Evolutionary conservation across 1,140 invertebrate species (phyloP).

Genomic region (Trichogramma pretiosum): DNA sequence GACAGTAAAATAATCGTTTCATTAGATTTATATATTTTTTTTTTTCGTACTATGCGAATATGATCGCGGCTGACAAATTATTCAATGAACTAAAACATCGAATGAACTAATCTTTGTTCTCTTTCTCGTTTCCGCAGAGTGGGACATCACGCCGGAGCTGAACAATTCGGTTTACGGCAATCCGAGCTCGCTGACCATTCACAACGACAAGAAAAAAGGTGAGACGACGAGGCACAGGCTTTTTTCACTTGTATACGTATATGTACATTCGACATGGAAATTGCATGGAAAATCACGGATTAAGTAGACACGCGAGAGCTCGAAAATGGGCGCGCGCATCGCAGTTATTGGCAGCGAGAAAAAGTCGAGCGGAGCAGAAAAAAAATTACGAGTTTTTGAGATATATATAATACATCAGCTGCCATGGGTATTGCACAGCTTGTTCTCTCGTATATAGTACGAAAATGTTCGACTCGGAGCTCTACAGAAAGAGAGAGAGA

Average conservation of each 20-base stretch:
- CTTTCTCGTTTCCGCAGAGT: constrained; percentile 30
- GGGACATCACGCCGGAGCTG: constrained; percentile 43
- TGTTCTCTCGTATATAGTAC: too few species aligned
- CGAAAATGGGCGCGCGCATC: neutral
- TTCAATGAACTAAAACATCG: too few species aligned
- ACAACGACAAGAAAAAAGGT: constrained; percentile 45
- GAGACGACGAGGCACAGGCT: constrained; percentile 7
- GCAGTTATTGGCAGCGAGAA: neutral
- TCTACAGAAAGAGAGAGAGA: constrained; percentile 10
- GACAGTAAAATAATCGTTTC: too few species aligned
- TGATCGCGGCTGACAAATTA: too few species aligned
- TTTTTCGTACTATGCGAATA: too few species aligned
- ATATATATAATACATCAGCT: too few species aligned
- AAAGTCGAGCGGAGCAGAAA: constrained; percentile 12
- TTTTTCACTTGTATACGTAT: too few species aligned
- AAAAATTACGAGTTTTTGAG: constrained; percentile 13
- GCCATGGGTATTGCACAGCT: too few species aligned
- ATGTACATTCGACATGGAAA: too few species aligned
- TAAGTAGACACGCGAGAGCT: constrained; percentile 7
- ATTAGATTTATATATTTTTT: too few species aligned
- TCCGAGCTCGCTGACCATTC: constrained; percentile 51
- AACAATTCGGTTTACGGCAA: constrained; percentile 54
- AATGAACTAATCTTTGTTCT: too few species aligned
- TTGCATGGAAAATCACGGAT: constrained; percentile 7
- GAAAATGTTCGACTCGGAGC: too few species aligned